A percentile compares a stretch with the other conserved stretches of the same genome.
phyloP scores from a whole-genome alignment of 2,113 vertebrate species.

The Vulpes lagopus region DNA sequence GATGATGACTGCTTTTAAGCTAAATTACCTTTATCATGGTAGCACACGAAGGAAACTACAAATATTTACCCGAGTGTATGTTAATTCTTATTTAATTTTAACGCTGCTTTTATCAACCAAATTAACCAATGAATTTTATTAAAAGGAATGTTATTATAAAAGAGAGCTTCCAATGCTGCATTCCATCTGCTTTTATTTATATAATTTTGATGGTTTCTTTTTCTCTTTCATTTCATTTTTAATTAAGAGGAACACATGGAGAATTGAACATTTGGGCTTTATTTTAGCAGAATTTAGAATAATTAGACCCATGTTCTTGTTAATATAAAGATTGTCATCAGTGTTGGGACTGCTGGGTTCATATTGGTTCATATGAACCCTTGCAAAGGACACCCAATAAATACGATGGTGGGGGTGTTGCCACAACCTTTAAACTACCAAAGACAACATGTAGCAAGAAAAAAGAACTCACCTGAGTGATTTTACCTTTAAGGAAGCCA shows the following conservation, averaged over 20 bases:
- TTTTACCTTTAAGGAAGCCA: background rate
- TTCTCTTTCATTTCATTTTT: conserved; percentile 80
- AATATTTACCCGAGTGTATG: conserved; percentile 83
- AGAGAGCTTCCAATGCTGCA: conserved; percentile 53
- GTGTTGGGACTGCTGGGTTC: background rate
- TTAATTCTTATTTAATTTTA: conserved; percentile 85
- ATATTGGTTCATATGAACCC: background rate
- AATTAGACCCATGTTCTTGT: conserved; percentile 64
- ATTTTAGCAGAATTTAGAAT: conserved; percentile 73
- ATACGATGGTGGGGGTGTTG: rapidly evolving
- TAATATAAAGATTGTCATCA: background rate
- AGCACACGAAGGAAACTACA: conserved; percentile 79
- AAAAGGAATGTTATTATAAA: conserved; percentile 68
- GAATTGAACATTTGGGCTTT: conserved; percentile 79
- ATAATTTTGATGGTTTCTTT: conserved; percentile 76
- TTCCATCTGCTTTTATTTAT: conserved; percentile 83
- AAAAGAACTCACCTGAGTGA: background rate
- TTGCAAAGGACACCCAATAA: background rate
- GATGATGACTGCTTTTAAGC: conserved; percentile 82
- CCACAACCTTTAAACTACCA: background rate
- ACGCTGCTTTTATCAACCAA: conserved; percentile 76
- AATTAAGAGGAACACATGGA: conserved; percentile 80
- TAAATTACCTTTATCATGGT: conserved; percentile 83
- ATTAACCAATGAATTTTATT: conserved; percentile 80
- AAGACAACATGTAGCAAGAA: background rate